phyloP scores from a whole-genome alignment of 2,113 vertebrate genomes.

The Triplophysa tibetana region DNA sequence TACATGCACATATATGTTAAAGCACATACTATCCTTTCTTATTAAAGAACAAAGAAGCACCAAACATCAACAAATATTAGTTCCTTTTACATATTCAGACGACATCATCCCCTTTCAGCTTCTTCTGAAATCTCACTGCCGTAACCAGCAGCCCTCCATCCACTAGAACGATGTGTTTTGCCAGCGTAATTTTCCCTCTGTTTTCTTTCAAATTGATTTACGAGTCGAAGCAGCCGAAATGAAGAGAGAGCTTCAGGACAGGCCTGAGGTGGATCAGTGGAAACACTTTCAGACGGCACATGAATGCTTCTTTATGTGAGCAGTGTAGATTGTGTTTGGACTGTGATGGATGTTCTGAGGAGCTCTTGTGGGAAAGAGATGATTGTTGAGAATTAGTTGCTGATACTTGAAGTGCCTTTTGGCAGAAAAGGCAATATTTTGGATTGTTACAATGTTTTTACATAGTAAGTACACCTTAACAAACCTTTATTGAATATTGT shows the following conservation, averaged over 20 bases:
- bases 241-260: conserved; percentile 63
- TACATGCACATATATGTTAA: conserved; percentile 2
- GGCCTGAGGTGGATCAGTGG: conserved; percentile 1
- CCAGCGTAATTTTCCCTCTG: conserved; percentile 74
- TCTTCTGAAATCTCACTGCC: conserved; percentile 33
- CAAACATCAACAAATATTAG: neutral
- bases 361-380: neutral
- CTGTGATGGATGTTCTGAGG: neutral
- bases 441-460: neutral
- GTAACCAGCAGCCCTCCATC: conserved; percentile 57
- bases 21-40: neutral
- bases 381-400: neutral
- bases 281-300: conserved; percentile 65
- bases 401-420: neutral
- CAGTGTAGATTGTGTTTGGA: conserved; percentile 31
- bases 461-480: conserved; percentile 30
- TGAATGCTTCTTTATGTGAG: conserved; percentile 68
- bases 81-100: neutral
- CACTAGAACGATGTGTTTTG: conserved; percentile 68
- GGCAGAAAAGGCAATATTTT: neutral
- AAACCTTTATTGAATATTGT: neutral
- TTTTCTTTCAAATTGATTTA: conserved; percentile 76
- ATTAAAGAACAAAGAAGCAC: conserved; percentile 7
- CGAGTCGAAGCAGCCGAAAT: conserved; percentile 75
- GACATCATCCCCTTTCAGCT: conserved; percentile 43